Base-by-base conservation (phyloP, 2,888 invertebrate species). In the Epiblema foenella region DNA sequence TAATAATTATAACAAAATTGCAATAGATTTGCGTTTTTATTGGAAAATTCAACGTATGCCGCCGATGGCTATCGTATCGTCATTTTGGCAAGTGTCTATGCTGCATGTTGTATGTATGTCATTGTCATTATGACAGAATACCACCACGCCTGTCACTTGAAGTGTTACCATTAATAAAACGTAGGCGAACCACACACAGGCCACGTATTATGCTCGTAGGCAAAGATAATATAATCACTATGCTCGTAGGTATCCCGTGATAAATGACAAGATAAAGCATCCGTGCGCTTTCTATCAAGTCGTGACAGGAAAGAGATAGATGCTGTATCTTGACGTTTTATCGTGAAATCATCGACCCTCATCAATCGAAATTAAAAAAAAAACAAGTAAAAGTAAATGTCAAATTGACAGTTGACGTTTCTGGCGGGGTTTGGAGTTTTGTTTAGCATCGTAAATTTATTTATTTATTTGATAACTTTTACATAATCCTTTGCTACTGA, bases 101-200 rank as follows among this genome's bases (percentile, higher is more conserved):
- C 59, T 66, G n/a, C n/a, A n/a, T n/a, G n/a, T n/a, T n/a, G n/a
- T n/a, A n/a, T n/a, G n/a, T n/a, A n/a, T n/a, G n/a, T n/a, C n/a
- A n/a, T n/a, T n/a, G 78, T 77, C 78, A 80, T 59, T 66, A 10
- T 78, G 76, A 77, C 76, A 75, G 46, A 54, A 60, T 17, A n/a
- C n/a, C n/a, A n/a, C n/a, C 4, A 24, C 24, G 15, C 60, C 56
- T 57, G 64, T 51, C 71, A 65, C 8, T 56, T 56, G 17, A 46
- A 49, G 49, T 66, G 60, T 62, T 71, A 56, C 66, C 39, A 46
- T 15, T 42, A 10, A 12, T 10, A 33, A 15, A 39, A 39, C 11
- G 4, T 39, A 39, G 11, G 11, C 51, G 24, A 1, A 24, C 24
- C 2, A 24, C 24, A 24, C 24, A 29, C 54, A n/a, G n/a, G n/a